Evolutionary conservation across 2,888 invertebrate species (phyloP).

Genomic region (Tigriopus californicus): DNA sequence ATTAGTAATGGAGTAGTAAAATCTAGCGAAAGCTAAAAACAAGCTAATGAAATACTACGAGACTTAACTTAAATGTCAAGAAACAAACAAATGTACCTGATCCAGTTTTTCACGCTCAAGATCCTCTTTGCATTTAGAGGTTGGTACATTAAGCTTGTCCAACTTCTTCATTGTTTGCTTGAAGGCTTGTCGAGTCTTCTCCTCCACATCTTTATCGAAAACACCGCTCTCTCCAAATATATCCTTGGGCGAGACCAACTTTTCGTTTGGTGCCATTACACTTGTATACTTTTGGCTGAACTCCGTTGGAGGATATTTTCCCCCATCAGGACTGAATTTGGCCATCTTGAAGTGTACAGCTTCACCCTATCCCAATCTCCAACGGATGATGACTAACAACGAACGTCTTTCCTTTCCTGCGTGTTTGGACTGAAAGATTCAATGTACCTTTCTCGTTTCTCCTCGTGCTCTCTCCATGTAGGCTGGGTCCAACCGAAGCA

Average conservation of each 20-base stretch:
- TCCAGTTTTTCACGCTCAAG: slow-evolving; percentile 8
- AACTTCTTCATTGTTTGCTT: slow-evolving; percentile 13
- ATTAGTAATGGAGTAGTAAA: not conserved
- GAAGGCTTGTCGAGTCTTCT: slow-evolving; percentile 14
- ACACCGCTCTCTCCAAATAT: slow-evolving; percentile 14
- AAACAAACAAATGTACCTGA: not conserved
- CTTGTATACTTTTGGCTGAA: slow-evolving; percentile 13
- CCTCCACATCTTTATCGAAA: slow-evolving; percentile 12
- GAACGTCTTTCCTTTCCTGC: no score
- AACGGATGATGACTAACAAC: no score
- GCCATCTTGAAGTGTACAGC: no score
- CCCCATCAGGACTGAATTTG: not conserved
- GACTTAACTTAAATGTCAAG: not conserved
- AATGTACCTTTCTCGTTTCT: no score
- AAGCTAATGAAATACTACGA: not conserved
- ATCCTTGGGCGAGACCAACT: slow-evolving; percentile 11
- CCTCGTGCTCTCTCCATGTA: no score
- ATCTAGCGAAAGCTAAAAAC: not conserved
- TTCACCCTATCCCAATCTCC: no score
- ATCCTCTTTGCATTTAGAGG: slow-evolving; percentile 4
- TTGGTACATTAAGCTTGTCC: slow-evolving; percentile 4
- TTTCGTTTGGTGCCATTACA: slow-evolving; percentile 14
- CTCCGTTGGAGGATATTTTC: slow-evolving; percentile 15
- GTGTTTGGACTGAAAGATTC: no score
- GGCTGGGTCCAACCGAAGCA: no score